Percentiles rank a stretch among this genome's conserved stretches.
phyloP scores from a whole-genome alignment of 2,797 vertebrate genomes.

The Tarsius wallacei region DNA sequence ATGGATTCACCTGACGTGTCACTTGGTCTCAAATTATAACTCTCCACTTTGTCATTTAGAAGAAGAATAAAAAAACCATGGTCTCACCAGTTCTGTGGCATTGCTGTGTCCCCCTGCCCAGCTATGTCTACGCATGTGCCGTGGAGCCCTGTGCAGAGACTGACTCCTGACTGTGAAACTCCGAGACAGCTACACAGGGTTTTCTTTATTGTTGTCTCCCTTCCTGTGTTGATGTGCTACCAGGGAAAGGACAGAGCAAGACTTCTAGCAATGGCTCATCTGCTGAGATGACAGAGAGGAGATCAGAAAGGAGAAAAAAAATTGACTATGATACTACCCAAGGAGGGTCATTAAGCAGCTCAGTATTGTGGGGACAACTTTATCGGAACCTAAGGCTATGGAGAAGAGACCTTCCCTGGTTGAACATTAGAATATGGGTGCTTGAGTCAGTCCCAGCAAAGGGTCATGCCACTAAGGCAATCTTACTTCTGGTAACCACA shows the following conservation, averaged over 20 bases:
- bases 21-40: not conserved
- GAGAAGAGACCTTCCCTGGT: not conserved
- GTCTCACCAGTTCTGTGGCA: not conserved
- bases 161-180: not conserved
- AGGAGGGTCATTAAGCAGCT: not conserved
- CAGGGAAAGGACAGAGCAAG: not conserved
- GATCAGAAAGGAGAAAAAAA: constrained; percentile 49
- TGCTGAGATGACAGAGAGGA: constrained; percentile 55
- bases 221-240: not conserved
- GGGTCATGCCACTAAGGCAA: not conserved
- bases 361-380: not conserved
- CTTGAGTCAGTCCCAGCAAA: not conserved
- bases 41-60: not conserved
- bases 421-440: not conserved
- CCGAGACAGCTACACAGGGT: constrained; percentile 27
- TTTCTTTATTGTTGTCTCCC: not conserved
- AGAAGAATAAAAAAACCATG: not conserved
- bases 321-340: not conserved
- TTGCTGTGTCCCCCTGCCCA: not conserved
- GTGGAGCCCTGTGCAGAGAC: not conserved
- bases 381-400: not conserved
- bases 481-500: not conserved
- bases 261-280: constrained; percentile 33
- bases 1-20: not conserved
- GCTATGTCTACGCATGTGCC: too few relatives aligned